Evolutionary conservation across 1,140 invertebrate genomes (phyloP).

Genomic region (Drosophila subpulchrella): DNA sequence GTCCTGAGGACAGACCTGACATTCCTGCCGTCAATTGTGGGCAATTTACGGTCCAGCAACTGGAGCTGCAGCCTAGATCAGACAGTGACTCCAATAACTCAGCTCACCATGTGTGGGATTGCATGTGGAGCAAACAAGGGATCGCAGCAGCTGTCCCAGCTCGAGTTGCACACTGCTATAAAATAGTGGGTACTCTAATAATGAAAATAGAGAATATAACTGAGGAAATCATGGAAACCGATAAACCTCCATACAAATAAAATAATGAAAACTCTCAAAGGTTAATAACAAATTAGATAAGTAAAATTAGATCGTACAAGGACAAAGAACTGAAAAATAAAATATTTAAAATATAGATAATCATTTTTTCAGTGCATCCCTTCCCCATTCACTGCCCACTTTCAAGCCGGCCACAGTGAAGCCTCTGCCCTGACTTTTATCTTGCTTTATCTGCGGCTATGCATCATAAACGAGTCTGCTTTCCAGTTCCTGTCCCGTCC

Average conservation of each 20-base stretch:
- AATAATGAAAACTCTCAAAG: no score
- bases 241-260: not conserved
- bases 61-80: constrained; percentile 48
- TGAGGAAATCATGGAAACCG: not conserved
- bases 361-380: not conserved
- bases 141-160: constrained; percentile 42
- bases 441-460: constrained; percentile 70
- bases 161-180: constrained; percentile 15
- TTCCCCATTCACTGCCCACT: constrained; percentile 32
- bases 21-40: constrained; percentile 68
- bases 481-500: constrained; percentile 12
- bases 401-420: constrained; percentile 33
- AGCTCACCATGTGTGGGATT: constrained; percentile 61
- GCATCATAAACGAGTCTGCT: constrained; percentile 67
- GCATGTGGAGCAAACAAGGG: constrained; percentile 42
- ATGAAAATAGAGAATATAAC: not conserved
- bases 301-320: no score
- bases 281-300: no score
- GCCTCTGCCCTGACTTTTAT: constrained; percentile 59
- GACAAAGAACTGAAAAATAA: not conserved
- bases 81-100: constrained; percentile 51
- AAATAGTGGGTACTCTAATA: not conserved
- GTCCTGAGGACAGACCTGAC: constrained; percentile 9
- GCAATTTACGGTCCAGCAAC: constrained; percentile 68
- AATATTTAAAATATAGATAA: not conserved